Evolutionary conservation across 2,888 invertebrate species (phyloP), one percentile per base, ranked within the genome.

Genomic region (Helicoverpa assulta): DNA sequence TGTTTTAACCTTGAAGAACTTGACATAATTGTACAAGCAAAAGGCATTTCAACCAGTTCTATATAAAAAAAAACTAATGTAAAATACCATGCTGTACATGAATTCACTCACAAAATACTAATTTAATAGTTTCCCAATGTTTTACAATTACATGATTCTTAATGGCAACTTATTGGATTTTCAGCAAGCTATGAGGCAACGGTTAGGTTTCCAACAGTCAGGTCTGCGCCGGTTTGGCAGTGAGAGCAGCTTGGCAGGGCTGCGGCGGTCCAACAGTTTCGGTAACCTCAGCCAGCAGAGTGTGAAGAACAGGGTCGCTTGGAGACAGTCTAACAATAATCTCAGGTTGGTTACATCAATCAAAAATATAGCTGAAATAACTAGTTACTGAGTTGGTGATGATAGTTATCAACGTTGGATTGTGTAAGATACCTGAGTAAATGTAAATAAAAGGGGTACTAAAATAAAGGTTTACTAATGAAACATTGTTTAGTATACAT

Each of bases 301-400:
- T 26, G 64, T 90, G 0, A 88, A 84, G 60, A 86, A 79, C 54
- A 86, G 90, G 66, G 75, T 87, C 0, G 68, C 72, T 0, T 92
- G 93, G 93, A 86, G 88, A 61, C 88, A 89, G 43, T 87, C 89
- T 14, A 92, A 92, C 76, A 89, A 89, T 7, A 92, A 93, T 70
- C 79, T 94, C 5, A 92, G 89, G 94, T 93, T 51, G 52, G 79
- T 65, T 40, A 37, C 6, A 33, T 33, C n/a, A n/a, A n/a, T n/a
- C n/a, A n/a, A n/a, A n/a, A 29, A 29, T 29, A 5, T 29, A 29
- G 8, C 8, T 33, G 33, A 0, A 7, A 33, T 33, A 7, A 33
- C 33, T 33, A 33, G 21, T 21, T 21, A 21, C 21, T 21, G 21
- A 21, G 21, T 21, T 2, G 2, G 2, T 21, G 21, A 21, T 21